phyloP scores from a whole-genome alignment of 1,140 invertebrate genomes.

The Atta cephalotes region DNA sequence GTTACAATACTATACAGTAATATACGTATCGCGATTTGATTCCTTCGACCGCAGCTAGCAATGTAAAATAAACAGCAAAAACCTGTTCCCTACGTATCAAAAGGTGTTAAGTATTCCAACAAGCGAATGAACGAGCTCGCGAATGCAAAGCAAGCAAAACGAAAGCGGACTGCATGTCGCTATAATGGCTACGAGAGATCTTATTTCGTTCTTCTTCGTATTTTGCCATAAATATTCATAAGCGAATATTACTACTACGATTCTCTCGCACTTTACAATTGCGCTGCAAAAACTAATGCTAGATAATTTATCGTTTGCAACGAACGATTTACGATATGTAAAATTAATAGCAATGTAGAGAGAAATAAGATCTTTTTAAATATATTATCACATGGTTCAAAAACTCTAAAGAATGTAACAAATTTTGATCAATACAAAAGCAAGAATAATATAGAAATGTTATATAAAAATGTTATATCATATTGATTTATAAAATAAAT shows the following conservation, averaged over 20 bases:
- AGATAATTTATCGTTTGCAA: conserved; percentile 28
- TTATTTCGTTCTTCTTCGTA: conserved; percentile 59
- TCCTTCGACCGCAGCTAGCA: not conserved
- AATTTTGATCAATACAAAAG: not conserved
- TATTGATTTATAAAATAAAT: not conserved
- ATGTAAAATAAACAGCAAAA: conserved; percentile 57
- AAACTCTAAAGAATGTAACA: not conserved
- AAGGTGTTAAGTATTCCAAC: conserved; percentile 64
- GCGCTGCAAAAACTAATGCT: conserved; percentile 29
- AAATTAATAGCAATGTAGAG: conserved; percentile 19
- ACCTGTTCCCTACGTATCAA: conserved; percentile 53
- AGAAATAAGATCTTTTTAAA: too few species aligned
- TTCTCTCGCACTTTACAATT: conserved; percentile 41
- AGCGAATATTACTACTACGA: conserved; percentile 42
- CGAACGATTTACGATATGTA: conserved; percentile 4
- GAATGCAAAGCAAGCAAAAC: conserved; percentile 58
- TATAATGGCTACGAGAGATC: conserved; percentile 50
- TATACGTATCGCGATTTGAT: not conserved
- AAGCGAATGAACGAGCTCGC: conserved; percentile 57
- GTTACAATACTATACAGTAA: not conserved
- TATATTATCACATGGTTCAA: not conserved
- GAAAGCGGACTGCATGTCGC: conserved; percentile 40
- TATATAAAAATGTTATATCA: not conserved
- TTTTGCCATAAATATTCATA: conserved; percentile 62
- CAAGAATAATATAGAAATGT: not conserved